phyloP scores from a whole-genome alignment of 1,140 invertebrate genomes.

The Fopius arisanus region DNA sequence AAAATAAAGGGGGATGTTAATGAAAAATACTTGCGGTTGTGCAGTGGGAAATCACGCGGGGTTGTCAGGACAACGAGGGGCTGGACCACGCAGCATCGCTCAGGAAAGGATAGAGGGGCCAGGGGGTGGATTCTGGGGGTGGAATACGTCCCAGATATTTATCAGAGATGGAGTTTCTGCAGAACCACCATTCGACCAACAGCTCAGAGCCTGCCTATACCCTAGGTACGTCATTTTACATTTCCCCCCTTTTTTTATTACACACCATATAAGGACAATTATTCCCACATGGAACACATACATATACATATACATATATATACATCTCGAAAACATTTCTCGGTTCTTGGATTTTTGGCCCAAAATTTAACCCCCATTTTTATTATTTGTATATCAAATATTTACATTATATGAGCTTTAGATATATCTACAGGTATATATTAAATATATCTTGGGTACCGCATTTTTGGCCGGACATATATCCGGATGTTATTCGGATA shows the following conservation, averaged over 20 bases:
- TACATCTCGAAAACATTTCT: too few relatives aligned
- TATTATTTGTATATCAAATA: too few relatives aligned
- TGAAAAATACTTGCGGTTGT: conserved; percentile 12
- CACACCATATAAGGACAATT: too few relatives aligned
- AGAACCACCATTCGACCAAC: conserved; percentile 64
- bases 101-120: conserved; percentile 31
- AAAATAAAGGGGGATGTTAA: background rate
- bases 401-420: too few relatives aligned
- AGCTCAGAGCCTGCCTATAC: conserved; percentile 62
- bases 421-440: too few relatives aligned
- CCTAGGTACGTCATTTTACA: conserved; percentile 52
- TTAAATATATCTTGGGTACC: too few relatives aligned
- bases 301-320: too few relatives aligned
- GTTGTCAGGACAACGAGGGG: conserved; percentile 63
- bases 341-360: too few relatives aligned
- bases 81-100: conserved; percentile 55
- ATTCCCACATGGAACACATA: too few relatives aligned
- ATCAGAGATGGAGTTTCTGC: conserved; percentile 65
- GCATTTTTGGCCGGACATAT: too few relatives aligned
- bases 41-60: conserved; percentile 33
- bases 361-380: too few relatives aligned
- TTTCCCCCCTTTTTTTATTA: background rate
- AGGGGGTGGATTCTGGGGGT: conserved; percentile 57
- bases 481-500: too few relatives aligned
- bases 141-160: conserved; percentile 54